Percentiles rank a stretch among this genome's conserved stretches.
Evolutionary conservation across 2,113 vertebrate genomes (phyloP).

Genomic region (Pangasianodon gigas): DNA sequence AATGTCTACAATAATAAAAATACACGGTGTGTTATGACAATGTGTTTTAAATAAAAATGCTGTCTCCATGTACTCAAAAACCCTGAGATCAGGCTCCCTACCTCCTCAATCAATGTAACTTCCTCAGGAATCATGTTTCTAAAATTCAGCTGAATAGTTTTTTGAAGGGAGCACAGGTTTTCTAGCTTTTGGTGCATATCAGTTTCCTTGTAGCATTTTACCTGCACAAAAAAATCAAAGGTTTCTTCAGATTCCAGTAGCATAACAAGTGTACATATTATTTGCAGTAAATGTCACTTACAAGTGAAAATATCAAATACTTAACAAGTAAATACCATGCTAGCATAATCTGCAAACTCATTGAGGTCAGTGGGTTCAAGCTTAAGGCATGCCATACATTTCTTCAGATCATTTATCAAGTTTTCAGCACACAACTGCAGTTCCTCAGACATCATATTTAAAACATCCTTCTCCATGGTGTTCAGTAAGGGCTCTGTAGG

Average conservation of each 20-base stretch:
- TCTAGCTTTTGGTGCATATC: slow-evolving; percentile 68
- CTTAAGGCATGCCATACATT: slow-evolving; percentile 59
- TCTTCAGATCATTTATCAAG: slow-evolving; percentile 68
- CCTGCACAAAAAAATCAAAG: slow-evolving; percentile 59
- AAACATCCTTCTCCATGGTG: slow-evolving; percentile 64
- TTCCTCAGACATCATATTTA: slow-evolving; percentile 64
- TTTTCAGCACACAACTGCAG: slow-evolving; percentile 60
- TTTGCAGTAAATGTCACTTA: no score
- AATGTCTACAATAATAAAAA: slow-evolving; percentile 67
- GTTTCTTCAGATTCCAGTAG: neutral
- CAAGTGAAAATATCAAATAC: neutral
- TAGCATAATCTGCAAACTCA: slow-evolving; percentile 67
- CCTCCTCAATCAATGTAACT: slow-evolving; percentile 68
- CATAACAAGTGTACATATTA: neutral
- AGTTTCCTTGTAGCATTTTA: slow-evolving; percentile 65
- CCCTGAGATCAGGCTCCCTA: slow-evolving; percentile 51
- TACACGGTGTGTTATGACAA: neutral
- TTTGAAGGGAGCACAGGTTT: slow-evolving; percentile 70
- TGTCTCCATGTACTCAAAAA: neutral
- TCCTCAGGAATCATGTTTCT: slow-evolving; percentile 63
- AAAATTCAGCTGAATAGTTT: slow-evolving; percentile 63
- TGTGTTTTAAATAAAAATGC: neutral
- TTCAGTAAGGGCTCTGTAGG: slow-evolving; percentile 67
- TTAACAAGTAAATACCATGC: slow-evolving; percentile 65
- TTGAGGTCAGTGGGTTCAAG: slow-evolving; percentile 63